Evolutionary conservation across 2,113 vertebrate species (phyloP).

Genomic region (Thunnus maccoyii): DNA sequence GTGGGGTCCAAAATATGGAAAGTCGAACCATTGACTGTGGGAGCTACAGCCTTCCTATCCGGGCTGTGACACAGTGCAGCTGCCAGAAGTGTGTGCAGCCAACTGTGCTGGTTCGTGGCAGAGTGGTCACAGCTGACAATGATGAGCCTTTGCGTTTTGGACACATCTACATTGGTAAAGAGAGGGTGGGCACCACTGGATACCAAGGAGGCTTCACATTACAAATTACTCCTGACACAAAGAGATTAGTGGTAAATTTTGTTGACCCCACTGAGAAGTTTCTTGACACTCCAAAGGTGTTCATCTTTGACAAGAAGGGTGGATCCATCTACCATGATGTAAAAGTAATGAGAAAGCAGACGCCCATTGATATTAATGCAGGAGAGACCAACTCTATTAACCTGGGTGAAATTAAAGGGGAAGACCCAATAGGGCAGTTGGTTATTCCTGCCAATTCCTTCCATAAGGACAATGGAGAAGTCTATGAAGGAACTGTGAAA

Average conservation of each 20-base stretch:
- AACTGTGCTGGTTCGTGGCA: constrained; percentile 88
- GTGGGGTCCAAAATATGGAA: constrained; percentile 88
- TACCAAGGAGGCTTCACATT: constrained; percentile 95
- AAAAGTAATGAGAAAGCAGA: constrained; percentile 91
- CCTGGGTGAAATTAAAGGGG: constrained; percentile 85
- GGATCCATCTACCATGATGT: constrained; percentile 92
- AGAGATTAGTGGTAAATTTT: constrained; percentile 91
- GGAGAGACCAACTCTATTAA: constrained; percentile 86
- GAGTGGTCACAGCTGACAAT: constrained; percentile 89
- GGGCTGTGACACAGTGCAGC: constrained; percentile 89
- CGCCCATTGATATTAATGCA: constrained; percentile 86
- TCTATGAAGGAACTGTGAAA: constrained; percentile 90
- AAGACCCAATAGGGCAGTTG: constrained; percentile 90
- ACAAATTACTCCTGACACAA: constrained; percentile 86
- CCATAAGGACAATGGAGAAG: constrained; percentile 86
- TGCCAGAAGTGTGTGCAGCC: constrained; percentile 90
- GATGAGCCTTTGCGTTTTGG: constrained; percentile 93
- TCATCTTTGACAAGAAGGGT: constrained; percentile 92
- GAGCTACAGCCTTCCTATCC: constrained; percentile 87
- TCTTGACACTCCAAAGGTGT: constrained; percentile 91
- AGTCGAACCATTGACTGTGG: constrained; percentile 85
- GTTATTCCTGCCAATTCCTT: constrained; percentile 90
- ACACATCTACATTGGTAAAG: constrained; percentile 88
- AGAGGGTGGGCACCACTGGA: constrained; percentile 91
- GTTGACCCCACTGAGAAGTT: constrained; percentile 88